Percentiles rank a stretch among this genome's conserved stretches.
These are phyloP conservation scores for Phasianus colchicus DNA, from an alignment of 2,113 vertebrate genomes.

Conservation along the genomic window DNA sequence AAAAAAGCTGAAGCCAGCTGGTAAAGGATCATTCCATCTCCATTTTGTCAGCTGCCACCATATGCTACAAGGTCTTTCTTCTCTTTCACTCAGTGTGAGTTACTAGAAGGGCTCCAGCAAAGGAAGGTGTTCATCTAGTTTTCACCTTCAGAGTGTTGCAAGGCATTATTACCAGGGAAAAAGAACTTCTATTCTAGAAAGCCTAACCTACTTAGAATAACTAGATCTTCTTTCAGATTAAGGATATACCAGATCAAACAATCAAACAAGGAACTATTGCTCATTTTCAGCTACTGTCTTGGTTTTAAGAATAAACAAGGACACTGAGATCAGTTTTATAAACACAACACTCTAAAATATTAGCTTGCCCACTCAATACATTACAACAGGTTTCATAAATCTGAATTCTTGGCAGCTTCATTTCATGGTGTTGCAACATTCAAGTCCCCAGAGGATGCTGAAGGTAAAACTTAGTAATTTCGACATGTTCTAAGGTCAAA, in stretches of 20 bases:
- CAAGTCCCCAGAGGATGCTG: background rate
- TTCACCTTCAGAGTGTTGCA: background rate
- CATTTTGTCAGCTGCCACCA: background rate
- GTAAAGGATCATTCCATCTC: background rate
- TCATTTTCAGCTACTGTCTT: background rate
- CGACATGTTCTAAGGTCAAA: constrained; percentile 29
- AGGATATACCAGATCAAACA: background rate
- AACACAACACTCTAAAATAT: background rate
- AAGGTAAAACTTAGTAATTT: constrained; percentile 42
- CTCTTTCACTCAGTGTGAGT: background rate
- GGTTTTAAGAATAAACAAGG: background rate
- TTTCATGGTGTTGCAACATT: constrained; percentile 20
- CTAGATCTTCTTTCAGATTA: background rate
- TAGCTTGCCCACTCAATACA: background rate
- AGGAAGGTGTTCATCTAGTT: background rate
- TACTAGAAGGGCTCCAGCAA: background rate
- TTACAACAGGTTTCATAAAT: constrained; percentile 36
- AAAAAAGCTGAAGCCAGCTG: background rate
- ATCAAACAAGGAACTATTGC: background rate
- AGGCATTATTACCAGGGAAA: background rate
- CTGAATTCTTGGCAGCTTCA: constrained; percentile 38
- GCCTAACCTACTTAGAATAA: background rate
- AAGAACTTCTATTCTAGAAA: background rate
- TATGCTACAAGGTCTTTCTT: background rate
- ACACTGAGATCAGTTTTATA: background rate